A percentile compares a stretch with the other conserved stretches of the same genome.
These are phyloP conservation scores for Clytia hemisphaerica DNA, from an alignment of 30 jellyfish, hydroid and myxozoan genomes.

Conservation along the genomic window DNA sequence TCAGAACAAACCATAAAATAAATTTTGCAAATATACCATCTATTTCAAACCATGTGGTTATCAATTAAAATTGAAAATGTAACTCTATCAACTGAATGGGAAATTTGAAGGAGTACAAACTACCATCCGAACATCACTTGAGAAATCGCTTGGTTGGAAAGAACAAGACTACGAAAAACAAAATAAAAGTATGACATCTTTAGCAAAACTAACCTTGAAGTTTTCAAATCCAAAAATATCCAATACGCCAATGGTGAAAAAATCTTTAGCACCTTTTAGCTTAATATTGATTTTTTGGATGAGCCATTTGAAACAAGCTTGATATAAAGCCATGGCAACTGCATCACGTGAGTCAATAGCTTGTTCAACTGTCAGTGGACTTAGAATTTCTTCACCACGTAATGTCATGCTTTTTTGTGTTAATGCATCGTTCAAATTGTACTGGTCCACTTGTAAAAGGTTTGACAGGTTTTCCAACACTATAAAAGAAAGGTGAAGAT, in stretches of 20 bases:
- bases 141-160: not conserved
- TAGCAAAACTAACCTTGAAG: slow-evolving; percentile 81
- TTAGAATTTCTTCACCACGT: slow-evolving; percentile 87
- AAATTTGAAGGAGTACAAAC: too few relatives aligned
- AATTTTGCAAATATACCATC: too few relatives aligned
- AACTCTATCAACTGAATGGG: too few relatives aligned
- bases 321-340: slow-evolving; percentile 81
- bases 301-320: slow-evolving; percentile 76
- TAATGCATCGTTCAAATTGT: slow-evolving; percentile 67
- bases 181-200: not conserved
- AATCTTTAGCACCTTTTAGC: slow-evolving; percentile 48
- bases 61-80: too few relatives aligned
- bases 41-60: too few relatives aligned
- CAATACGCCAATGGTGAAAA: slow-evolving; percentile 63
- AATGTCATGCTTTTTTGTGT: slow-evolving; percentile 86
- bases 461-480: slow-evolving; percentile 77
- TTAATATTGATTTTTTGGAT: slow-evolving; percentile 65
- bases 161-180: not conserved
- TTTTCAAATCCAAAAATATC: slow-evolving; percentile 94
- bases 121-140: too few relatives aligned
- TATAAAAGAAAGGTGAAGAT: not conserved
- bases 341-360: slow-evolving; percentile 87
- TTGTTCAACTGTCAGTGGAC: slow-evolving; percentile 93
- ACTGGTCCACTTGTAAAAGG: slow-evolving; percentile 69
- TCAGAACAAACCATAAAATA: too few relatives aligned